Conservation (phyloP, 37 sponge, comb jelly and placozoan genomes). For the Hexactinellida sp. region DNA sequence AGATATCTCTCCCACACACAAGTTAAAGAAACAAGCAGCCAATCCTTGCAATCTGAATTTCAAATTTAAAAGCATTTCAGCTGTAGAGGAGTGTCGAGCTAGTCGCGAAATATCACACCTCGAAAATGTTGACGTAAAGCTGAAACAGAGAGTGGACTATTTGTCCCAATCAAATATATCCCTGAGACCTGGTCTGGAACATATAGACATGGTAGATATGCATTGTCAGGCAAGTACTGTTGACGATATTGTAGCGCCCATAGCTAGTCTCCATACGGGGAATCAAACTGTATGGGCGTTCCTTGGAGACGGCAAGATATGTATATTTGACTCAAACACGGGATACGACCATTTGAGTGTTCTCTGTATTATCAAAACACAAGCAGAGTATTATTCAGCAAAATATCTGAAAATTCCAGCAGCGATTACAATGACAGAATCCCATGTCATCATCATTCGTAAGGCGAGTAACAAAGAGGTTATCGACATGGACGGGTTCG, state of each 20-base stretch:
- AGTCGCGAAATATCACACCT: background rate
- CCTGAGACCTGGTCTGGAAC: background rate
- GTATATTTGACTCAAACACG: background rate
- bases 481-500: background rate
- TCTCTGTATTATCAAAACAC: background rate
- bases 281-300: background rate
- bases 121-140: background rate
- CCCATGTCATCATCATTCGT: background rate
- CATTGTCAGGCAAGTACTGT: background rate
- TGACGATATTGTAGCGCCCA: background rate
- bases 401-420: constrained; percentile 3
- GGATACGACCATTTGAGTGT: background rate
- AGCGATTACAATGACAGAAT: background rate
- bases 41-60: background rate
- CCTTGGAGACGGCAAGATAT: background rate
- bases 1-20: background rate
- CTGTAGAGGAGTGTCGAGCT: background rate
- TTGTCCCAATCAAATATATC: background rate
- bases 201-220: background rate
- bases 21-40: background rate
- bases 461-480: constrained; percentile 10
- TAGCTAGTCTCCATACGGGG: background rate
- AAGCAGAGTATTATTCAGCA: background rate
- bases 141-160: background rate
- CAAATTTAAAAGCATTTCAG: background rate